Conservation (phyloP, 2,113 vertebrate genomes). For the Lontra canadensis region DNA sequence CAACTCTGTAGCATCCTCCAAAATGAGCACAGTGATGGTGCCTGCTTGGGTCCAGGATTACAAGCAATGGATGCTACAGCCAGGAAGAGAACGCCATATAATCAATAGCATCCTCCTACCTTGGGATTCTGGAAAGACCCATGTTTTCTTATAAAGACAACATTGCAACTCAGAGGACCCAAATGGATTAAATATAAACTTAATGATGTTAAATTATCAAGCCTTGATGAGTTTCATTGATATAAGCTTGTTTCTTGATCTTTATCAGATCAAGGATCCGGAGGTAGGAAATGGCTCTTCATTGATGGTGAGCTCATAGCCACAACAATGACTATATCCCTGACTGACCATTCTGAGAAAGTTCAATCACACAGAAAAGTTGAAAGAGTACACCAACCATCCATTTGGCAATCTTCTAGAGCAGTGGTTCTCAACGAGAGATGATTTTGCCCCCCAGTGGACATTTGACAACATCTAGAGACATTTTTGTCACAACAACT, state of each 20-base stretch:
- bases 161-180: neutral
- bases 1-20: neutral
- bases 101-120: neutral
- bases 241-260: neutral
- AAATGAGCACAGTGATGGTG: neutral
- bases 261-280: neutral
- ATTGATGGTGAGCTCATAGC: neutral
- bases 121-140: neutral
- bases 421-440: neutral
- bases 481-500: neutral
- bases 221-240: neutral
- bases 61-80: neutral
- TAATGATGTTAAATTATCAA: neutral
- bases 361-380: neutral
- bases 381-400: neutral
- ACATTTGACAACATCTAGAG: neutral
- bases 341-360: neutral
- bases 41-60: neutral
- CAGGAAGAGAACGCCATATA: fast-evolving
- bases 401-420: neutral
- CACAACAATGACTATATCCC: neutral
- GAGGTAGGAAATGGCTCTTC: neutral
- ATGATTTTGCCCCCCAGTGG: neutral
- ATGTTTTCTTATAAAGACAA: neutral
- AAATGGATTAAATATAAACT: neutral